phyloP scores from a whole-genome alignment of 2,888 invertebrate genomes.

The Entomobrya proxima region DNA sequence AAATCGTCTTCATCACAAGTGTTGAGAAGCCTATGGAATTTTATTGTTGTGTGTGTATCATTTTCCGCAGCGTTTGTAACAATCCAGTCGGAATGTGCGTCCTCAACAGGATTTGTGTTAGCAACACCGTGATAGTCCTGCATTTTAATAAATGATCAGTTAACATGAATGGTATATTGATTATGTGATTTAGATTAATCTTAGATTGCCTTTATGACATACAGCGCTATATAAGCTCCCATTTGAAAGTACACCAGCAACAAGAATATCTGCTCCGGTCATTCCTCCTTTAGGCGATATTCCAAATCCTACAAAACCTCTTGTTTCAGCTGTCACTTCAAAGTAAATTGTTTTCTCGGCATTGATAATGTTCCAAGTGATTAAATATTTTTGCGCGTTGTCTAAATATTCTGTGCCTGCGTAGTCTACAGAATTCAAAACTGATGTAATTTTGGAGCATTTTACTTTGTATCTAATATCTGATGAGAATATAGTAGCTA shows the following conservation, averaged over 20 bases:
- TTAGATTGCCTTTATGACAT: no score
- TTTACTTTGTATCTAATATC: no score
- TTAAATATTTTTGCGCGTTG: neutral
- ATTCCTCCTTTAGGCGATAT: constrained; percentile 38
- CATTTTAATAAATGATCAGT: neutral
- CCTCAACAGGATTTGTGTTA: neutral
- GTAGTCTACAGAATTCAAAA: no score
- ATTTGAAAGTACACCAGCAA: constrained; percentile 11
- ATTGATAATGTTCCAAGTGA: neutral
- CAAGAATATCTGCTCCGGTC: constrained; percentile 42
- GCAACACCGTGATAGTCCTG: neutral
- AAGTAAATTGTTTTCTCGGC: neutral
- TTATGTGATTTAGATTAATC: no score
- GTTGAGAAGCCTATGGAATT: neutral
- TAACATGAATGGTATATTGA: no score
- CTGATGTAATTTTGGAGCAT: no score
- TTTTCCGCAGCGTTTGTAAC: neutral
- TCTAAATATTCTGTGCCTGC: constrained; percentile 2
- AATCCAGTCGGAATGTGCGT: neutral
- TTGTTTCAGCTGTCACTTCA: constrained; percentile 19
- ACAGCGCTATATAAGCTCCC: constrained; percentile 5
- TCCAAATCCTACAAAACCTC: constrained; percentile 49
- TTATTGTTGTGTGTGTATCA: neutral
- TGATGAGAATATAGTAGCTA: no score
- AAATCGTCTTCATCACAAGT: neutral